Evolutionary conservation across 2,797 vertebrate species (phyloP), one percentile per base, ranked within the genome.

Genomic region (Gastrophryne carolinensis): DNA sequence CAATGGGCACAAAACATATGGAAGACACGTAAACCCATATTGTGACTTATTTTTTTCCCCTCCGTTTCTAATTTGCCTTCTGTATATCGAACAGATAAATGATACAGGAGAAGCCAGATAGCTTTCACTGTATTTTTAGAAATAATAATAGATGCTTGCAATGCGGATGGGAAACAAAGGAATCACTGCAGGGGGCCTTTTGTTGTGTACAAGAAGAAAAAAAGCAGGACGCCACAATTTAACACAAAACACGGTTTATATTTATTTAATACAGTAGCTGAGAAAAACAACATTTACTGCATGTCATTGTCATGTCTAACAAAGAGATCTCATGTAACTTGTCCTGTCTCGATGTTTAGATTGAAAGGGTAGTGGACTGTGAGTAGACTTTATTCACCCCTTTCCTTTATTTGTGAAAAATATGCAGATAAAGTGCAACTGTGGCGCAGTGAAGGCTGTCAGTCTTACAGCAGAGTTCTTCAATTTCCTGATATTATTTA

Each of bases 101-200:
- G 23, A 71, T 71, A 65, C 10, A 37, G 10, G 17, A 52, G 53
- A 54, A 44, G 19, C 47, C 47, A 76, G 52, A 71, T 71, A 65
- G 71, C 29, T 71, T 49, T 70, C 35, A 58, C 58, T 76, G 63
- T 77, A 77, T 77, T 71, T 77, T 71, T 77, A 77, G 74, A 77
- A 71, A 71, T 77, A 77, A 77, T 77, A 71, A 77, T 41, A 71
- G 74, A 77, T 60, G 73, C 23, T 71, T 29, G 30, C 35, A 57
- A 52, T 56, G 49, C 57, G 57, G 13, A 70, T 41, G 44, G 30
- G 66, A 71, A 54, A 77, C 74, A 77, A 77, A 71, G 44, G 74
- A 64, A 23, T 44, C 67, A 27, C 74, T 65, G 58, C 67, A 21
- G 74, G 74, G 50, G 67, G 49, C 58, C 72, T 57, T 12, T 71